A percentile compares a stretch with the other conserved stretches of the same genome.
Conservation (phyloP, 1,140 invertebrate species). For the Temnothorax longispinosus region DNA sequence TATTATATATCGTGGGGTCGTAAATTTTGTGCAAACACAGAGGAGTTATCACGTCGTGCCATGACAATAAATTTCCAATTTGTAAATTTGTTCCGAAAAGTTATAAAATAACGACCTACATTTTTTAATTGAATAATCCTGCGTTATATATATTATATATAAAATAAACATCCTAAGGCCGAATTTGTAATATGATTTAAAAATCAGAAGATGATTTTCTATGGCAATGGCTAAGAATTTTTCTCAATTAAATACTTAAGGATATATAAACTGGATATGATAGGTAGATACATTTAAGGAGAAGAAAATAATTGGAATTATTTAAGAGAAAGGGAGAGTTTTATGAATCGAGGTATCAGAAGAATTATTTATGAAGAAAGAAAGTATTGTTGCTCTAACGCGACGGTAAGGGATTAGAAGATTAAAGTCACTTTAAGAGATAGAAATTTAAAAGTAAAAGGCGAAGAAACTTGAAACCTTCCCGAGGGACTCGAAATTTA, state of each 20-base stretch:
- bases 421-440: slow-evolving; percentile 9
- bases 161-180: neutral
- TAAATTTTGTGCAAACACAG: neutral
- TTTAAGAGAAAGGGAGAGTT: neutral
- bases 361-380: slow-evolving; percentile 9
- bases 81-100: neutral
- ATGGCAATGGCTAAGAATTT: neutral
- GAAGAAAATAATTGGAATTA: slow-evolving; percentile 1
- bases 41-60: neutral
- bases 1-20: neutral
- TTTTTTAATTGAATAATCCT: slow-evolving; percentile 7
- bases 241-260: neutral
- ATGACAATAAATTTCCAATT: neutral
- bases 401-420: neutral
- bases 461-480: neutral
- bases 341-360: neutral
- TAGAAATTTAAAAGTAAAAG: neutral
- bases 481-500: neutral
- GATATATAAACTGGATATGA: neutral
- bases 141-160: neutral
- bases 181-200: neutral
- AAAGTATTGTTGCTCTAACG: neutral
- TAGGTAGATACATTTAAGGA: neutral
- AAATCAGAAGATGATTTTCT: neutral
- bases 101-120: neutral